Base-by-base conservation (phyloP, 2,113 vertebrate genomes). In the Anthoscopus minutus region DNA sequence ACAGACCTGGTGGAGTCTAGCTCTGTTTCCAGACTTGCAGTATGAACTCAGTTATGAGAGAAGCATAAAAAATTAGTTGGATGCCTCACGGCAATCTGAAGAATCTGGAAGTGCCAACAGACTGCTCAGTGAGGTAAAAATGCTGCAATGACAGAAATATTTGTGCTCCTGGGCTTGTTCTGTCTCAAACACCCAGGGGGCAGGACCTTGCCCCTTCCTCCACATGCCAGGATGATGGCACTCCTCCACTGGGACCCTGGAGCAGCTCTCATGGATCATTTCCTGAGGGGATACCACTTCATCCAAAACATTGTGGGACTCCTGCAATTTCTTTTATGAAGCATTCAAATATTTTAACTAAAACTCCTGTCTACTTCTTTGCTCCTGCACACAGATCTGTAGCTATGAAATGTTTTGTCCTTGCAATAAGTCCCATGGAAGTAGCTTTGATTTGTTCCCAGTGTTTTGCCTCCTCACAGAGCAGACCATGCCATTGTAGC, bases 171-270 rank as follows among this genome's bases (percentile, higher is more conserved):
- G 62, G 66, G 50, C 62, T 51, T 88, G 69, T 57, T 72, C 21
- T 30, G 6, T 35, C 40, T 17, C 64, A 3, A 4, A 9, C 3
- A 12, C 54, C 31, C 69, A 13, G 2, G 1, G 65, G 67, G 33
- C 1, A 1, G 80, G 73, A 84, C 8, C 31, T 51, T 74, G 62
- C 50, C 42, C 51, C 45, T 64, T 58, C 69, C 56, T 40, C 27
- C 0, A 0, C 57, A 1, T 22, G 4, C 38, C 31, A 4, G 16
- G 33, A 13, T 1, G 1, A 8, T 10, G 64, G 10, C 22, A 25
- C 6, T 23, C 7, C 38, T 50, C 35, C 21, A 1, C 13, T 15
- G 22, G 27, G 15, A 60, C 31, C 28, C 47, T 1, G 3, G 15
- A 25, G 38, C 7, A 25, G 38, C 51, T 42, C n/a, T 9, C 62